phyloP scores from a whole-genome alignment of 1,140 invertebrate species.

The Eciton burchellii region DNA sequence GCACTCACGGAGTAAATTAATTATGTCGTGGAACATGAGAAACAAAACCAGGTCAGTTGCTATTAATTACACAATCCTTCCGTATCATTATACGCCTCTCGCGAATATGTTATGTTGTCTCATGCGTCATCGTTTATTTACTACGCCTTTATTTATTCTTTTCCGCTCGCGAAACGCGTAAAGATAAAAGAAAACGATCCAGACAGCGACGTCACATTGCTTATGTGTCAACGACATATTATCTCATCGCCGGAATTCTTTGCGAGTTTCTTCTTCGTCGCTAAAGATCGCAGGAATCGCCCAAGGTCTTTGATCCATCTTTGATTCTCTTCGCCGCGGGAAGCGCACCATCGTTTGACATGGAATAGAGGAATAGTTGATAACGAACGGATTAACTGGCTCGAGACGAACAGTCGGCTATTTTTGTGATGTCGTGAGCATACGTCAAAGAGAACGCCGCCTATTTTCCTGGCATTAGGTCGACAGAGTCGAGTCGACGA shows the following conservation, averaged over 20 bases:
- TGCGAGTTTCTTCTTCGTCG: not conserved
- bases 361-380: not conserved
- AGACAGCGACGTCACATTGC: not conserved
- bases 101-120: not conserved
- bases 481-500: slow-evolving; percentile 79
- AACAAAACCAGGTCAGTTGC: slow-evolving; percentile 20
- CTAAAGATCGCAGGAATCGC: not conserved
- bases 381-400: not conserved
- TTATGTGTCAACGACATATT: not conserved
- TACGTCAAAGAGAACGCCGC: slow-evolving; percentile 34
- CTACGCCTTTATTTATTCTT: slow-evolving; percentile 21
- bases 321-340: slow-evolving; percentile 39
- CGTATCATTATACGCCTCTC: not conserved
- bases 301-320: slow-evolving; percentile 41
- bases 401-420: not conserved
- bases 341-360: not conserved
- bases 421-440: not conserved
- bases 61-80: slow-evolving; percentile 27
- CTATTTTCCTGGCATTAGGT: slow-evolving; percentile 64
- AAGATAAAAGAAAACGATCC: slow-evolving; percentile 2
- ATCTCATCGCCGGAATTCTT: not conserved
- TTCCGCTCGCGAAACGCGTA: not conserved
- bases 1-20: not conserved
- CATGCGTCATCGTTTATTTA: not conserved
- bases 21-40: not conserved